phyloP scores from a whole-genome alignment of 30 jellyfish, hydroid and myxozoan species.

The Turritopsis rubra region DNA sequence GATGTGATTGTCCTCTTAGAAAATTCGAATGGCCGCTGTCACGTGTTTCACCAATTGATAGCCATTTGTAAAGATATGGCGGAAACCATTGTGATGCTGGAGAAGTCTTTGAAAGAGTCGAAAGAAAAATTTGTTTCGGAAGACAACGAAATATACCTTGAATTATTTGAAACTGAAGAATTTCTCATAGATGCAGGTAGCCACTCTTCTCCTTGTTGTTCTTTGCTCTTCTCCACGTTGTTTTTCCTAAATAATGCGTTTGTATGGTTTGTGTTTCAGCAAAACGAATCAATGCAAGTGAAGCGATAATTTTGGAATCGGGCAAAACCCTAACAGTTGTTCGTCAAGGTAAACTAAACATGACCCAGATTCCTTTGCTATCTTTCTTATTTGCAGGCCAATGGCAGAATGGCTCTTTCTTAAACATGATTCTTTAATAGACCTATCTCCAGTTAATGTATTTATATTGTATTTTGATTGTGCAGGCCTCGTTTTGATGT shows the following conservation, averaged over 20 bases:
- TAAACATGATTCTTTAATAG: too few relatives aligned
- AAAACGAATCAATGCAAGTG: conserved; percentile 31
- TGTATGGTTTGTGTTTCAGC: conserved; percentile 19
- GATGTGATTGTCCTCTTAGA: conserved; percentile 36
- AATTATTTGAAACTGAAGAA: conserved; percentile 51
- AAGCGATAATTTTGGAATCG: conserved; percentile 7
- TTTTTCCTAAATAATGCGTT: not conserved
- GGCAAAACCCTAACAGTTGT: conserved; percentile 37
- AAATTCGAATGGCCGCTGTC: conserved; percentile 87
- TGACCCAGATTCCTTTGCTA: too few relatives aligned
- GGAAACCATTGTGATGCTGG: conserved; percentile 64
- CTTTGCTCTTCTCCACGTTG: not conserved
- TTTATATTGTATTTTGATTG: too few relatives aligned
- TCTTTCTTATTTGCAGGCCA: too few relatives aligned
- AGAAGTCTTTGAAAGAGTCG: conserved; percentile 56
- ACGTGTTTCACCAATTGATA: conserved; percentile 77
- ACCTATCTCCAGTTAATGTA: too few relatives aligned
- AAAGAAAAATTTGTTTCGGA: conserved; percentile 66
- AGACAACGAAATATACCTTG: conserved; percentile 44
- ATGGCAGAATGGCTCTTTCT: too few relatives aligned
- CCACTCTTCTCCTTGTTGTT: not conserved
- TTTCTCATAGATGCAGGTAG: conserved; percentile 48
- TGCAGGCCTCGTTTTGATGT: too few relatives aligned
- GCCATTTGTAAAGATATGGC: conserved; percentile 99
- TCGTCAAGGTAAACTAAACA: conserved; percentile 53